Base-by-base conservation (phyloP, 2,888 invertebrate genomes). In the Heliconius ismenius region DNA sequence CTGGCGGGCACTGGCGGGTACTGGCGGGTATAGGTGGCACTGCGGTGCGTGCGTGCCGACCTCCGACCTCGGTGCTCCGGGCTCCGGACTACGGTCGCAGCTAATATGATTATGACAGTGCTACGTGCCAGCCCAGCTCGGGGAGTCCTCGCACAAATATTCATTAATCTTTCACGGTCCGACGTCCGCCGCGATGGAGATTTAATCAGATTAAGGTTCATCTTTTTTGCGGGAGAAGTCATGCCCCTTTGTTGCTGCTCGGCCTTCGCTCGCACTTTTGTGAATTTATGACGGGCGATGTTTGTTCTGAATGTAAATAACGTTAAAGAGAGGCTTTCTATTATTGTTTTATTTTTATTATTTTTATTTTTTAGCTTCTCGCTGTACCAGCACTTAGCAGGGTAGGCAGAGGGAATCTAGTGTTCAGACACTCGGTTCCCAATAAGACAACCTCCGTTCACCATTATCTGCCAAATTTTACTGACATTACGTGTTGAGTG, bases 161-260 rank as follows among this genome's bases (percentile, higher is more conserved):
- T 94, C 94, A 94, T 94, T 94, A 94, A 94, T 94, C 94, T 94
- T 94, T 93, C 93, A 94, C 93, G 93, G 92, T 89, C 93, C 91
- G 93, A 93, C 94, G 92, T 94, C 92, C 90, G 90, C 92, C 88
- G 89, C 92, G 92, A 94, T 94, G 94, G 94, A 93, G 93, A 93
- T 94, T 94, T 94, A 94, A 94, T 93, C 93, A 93, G 94, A 93
- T 94, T 94, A 94, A 93, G 94, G 94, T 93, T 94, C 93, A 93
- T 93, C 92, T 93, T 94, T 73, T 94, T 93, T 92, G 92, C 91
- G 90, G 91, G 90, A 91, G 92, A 92, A 92, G 92, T 92, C 92
- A 89, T 92, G 93, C 89, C 92, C 93, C 89, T 93, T 92, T 93
- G 92, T 93, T 93, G 91, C 91, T 91, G 88, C 88, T 90, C 91